Base-by-base conservation (phyloP, 1,140 invertebrate genomes). In the Pachyrhynchus sulphureomaculatus region DNA sequence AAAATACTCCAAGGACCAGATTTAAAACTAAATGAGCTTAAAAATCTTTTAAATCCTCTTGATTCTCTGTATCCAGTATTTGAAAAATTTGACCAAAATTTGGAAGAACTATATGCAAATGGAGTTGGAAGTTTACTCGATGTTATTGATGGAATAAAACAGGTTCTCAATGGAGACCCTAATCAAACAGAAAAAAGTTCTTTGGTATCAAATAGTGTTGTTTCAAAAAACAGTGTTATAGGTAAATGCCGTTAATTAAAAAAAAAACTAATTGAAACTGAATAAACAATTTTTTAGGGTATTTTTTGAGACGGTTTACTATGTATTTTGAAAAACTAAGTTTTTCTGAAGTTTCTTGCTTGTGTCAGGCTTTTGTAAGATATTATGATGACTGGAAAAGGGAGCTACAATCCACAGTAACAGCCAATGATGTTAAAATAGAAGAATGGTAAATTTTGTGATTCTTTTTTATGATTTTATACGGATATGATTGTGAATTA, bases 321-420 rank as follows among this genome's bases (percentile, higher is more conserved):
- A 77, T 93, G 1, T 85, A 88, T 52, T 87, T 93, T 75, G 89
- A 93, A 68, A 91, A 89, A 73, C 76, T 94, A 34, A 84, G 86
- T 20, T 94, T 95, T 77, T 86, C 87, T 24, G 88, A 92, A 80
- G 83, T 92, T 20, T 84, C 87, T 48, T 78, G 79, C 21, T 77
- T 90, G 33, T 88, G 86, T 71, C 82, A 85, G 65, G 82, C 84
- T 63, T 86, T 88, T 61, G 81, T 82, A 68, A 72, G 76, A 37
- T 87, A 87, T 64, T 86, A 86, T 72, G 79, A 84, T 64, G 79
- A 77, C 70, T 80, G 80, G 49, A 42, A 61, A 13, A 66, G 58
- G 37, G 45, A 8, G 18, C 6, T 18, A 47, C 61, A 41, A 32
- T 41, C 57, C 26, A 29, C 64, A 61, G 57, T 56, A 52, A 60